phyloP scores from a whole-genome alignment of 2,797 vertebrate genomes.

The Anabas testudineus region DNA sequence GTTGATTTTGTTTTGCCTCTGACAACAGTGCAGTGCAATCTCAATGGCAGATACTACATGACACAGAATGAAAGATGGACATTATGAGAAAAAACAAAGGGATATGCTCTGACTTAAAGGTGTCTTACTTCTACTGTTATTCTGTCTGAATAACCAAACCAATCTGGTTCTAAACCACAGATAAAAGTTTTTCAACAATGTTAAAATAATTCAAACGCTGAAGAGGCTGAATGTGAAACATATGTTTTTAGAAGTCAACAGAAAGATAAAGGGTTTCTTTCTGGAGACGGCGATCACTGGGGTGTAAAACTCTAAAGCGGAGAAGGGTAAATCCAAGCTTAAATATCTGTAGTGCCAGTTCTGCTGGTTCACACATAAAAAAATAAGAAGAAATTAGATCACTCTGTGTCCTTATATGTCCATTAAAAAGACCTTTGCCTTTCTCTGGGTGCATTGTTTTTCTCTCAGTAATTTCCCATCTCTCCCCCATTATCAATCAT shows the following conservation, averaged over 20 bases:
- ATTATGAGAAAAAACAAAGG: slow-evolving; percentile 63
- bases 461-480: slow-evolving; percentile 12
- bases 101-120: slow-evolving; percentile 53
- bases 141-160: slow-evolving; percentile 61
- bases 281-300: slow-evolving; percentile 65
- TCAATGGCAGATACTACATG: slow-evolving; percentile 43
- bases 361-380: slow-evolving; percentile 63
- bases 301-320: slow-evolving; percentile 69
- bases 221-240: slow-evolving; percentile 76
- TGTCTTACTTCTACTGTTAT: slow-evolving; percentile 55
- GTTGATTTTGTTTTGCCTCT: slow-evolving; percentile 48
- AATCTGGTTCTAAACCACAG: slow-evolving; percentile 61
- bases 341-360: slow-evolving; percentile 52
- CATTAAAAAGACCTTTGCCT: slow-evolving; percentile 25
- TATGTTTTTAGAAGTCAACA: slow-evolving; percentile 69
- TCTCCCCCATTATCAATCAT: slow-evolving; percentile 50
- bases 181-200: slow-evolving; percentile 72
- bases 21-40: slow-evolving; percentile 41
- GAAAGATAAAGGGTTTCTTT: slow-evolving; percentile 50
- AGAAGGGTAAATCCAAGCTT: slow-evolving; percentile 68
- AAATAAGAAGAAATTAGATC: slow-evolving; percentile 53
- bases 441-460: neutral
- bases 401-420: slow-evolving; percentile 59
- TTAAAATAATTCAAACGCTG: slow-evolving; percentile 71
- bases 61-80: slow-evolving; percentile 34